phyloP scores from a whole-genome alignment of 1,140 invertebrate genomes.

The Ptiloglossa arizonensis region DNA sequence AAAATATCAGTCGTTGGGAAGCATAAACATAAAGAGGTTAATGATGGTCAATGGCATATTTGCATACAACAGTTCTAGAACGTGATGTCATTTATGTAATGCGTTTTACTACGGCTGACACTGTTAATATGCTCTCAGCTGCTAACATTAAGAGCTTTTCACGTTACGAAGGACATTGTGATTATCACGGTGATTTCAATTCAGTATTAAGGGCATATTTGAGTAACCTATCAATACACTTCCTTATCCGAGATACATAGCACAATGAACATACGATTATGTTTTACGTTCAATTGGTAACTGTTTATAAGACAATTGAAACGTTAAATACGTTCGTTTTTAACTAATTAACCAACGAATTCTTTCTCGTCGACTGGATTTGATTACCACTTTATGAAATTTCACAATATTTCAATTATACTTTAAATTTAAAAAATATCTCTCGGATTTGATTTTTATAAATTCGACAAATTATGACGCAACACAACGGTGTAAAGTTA shows the following conservation, averaged over 20 bases:
- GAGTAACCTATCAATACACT: neutral
- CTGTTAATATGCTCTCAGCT: constrained; percentile 11
- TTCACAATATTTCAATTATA: neutral
- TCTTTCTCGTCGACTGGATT: too few relatives aligned
- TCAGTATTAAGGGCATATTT: neutral
- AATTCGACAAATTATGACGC: too few relatives aligned
- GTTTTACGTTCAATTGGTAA: too few relatives aligned
- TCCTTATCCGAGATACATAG: too few relatives aligned
- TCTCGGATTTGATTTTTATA: too few relatives aligned
- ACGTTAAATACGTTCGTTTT: neutral
- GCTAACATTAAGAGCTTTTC: neutral
- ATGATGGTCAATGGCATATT: constrained; percentile 50
- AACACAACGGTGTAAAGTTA: too few relatives aligned
- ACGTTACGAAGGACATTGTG: constrained; percentile 4
- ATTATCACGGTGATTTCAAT: constrained; percentile 7
- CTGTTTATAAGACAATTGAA: neutral
- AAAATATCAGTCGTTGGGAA: constrained; percentile 5
- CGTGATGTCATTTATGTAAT: constrained; percentile 51
- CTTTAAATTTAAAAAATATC: too few relatives aligned
- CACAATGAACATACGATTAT: too few relatives aligned
- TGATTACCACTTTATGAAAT: neutral
- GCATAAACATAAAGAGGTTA: constrained; percentile 44
- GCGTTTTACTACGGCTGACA: constrained; percentile 23
- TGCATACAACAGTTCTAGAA: constrained; percentile 53
- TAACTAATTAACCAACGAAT: neutral